These are phyloP conservation scores for Periparus ater DNA, from an alignment of 2,797 vertebrate genomes.

Conservation along the genomic window DNA sequence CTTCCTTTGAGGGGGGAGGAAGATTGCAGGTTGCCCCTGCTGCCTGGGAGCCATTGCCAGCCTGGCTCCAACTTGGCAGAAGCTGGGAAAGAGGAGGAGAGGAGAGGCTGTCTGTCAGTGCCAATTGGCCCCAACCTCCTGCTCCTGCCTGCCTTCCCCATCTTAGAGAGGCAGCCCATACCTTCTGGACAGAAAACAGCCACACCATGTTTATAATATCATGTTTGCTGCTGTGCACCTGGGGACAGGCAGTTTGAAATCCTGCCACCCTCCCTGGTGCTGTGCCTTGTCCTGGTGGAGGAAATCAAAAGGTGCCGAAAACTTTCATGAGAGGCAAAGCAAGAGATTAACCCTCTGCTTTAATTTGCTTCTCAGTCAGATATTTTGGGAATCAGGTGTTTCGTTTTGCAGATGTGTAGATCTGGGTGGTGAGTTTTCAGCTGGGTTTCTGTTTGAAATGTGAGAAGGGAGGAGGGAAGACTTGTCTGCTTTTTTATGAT, in stretches of 20 bases:
- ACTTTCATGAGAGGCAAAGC: not conserved
- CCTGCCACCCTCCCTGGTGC: not conserved
- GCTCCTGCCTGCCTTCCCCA: not conserved
- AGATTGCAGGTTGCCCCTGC: not conserved
- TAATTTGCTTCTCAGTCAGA: not conserved
- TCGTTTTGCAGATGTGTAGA: not conserved
- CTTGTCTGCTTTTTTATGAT: not conserved
- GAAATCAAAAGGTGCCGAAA: not conserved
- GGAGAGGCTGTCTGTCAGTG: not conserved
- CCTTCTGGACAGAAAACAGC: not conserved
- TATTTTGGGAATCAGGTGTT: not conserved
- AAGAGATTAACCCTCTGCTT: not conserved
- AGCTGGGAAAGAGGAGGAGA: not conserved
- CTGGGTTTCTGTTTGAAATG: not conserved
- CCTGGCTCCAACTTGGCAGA: not conserved
- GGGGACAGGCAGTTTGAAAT: not conserved
- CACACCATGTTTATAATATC: fast-evolving
- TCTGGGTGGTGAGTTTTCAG: not conserved
- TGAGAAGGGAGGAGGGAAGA: not conserved
- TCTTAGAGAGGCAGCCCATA: not conserved
- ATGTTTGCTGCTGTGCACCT: not conserved
- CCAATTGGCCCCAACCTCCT: not conserved
- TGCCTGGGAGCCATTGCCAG: not conserved
- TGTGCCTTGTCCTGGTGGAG: not conserved
- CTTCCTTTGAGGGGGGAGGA: not conserved